phyloP scores from a whole-genome alignment of 2,797 vertebrate genomes.

The Rhabdomys pumilio region DNA sequence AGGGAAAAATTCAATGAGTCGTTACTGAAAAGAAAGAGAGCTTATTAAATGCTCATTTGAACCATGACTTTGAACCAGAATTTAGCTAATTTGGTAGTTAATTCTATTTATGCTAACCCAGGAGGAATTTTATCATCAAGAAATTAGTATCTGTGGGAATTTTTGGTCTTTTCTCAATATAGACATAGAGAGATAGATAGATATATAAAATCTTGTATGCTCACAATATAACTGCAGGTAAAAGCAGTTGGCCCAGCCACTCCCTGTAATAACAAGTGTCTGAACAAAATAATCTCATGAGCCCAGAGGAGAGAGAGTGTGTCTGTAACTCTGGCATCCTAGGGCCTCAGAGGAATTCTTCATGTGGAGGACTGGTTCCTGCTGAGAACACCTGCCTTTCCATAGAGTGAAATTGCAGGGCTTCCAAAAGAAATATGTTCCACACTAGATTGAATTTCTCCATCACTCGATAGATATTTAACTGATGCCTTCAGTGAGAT shows the following conservation, averaged over 20 bases:
- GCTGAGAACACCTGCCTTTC: not conserved
- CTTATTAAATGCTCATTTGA: constrained; percentile 74
- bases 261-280: constrained; percentile 43
- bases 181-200: not conserved
- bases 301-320: not conserved
- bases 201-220: not conserved
- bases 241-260: not conserved
- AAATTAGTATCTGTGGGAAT: constrained; percentile 33
- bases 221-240: constrained; percentile 47
- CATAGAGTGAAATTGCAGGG: not conserved
- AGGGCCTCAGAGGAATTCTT: not conserved
- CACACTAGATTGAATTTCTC: constrained; percentile 48
- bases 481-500: not conserved
- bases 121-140: constrained; percentile 35
- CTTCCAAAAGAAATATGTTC: not conserved
- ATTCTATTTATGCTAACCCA: not conserved
- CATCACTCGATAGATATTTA: not conserved
- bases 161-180: not conserved
- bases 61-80: constrained; percentile 66
- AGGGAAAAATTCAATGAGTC: constrained; percentile 57
- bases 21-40: constrained; percentile 30
- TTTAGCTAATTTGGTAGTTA: constrained; percentile 72
- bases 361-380: not conserved
- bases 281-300: constrained; percentile 57
- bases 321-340: not conserved